Base-by-base conservation (phyloP, 2,888 invertebrate species). In the Anticlea derivata region DNA sequence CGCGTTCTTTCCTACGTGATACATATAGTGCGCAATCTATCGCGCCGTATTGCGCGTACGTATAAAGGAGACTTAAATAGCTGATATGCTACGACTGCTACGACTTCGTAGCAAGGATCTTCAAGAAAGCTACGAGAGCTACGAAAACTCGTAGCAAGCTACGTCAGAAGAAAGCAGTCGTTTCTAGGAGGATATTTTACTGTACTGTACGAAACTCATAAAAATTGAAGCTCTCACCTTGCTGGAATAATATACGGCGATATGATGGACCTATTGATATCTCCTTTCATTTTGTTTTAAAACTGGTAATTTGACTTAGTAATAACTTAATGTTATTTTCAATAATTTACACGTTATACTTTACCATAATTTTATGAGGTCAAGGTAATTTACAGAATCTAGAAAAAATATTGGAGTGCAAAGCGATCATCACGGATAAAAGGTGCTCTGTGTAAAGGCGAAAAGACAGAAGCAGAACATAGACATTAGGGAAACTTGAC, bases 201-300 rank as follows among this genome's bases (percentile, higher is more conserved):
- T n/a, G n/a, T n/a, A n/a, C n/a, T n/a, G n/a, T n/a, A n/a, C n/a
- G n/a, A n/a, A n/a, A n/a, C n/a, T n/a, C n/a, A n/a, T n/a, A n/a
- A n/a, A 22, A 30, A 22, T 7, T 26, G 23, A 33, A n/a, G 6
- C 6, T 3, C 8, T n/a, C 4, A 86, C 87, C 79, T 76, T 35
- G 73, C 80, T 29, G 81, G 58, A 22, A 86, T 68, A 11, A 80
- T 66, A 54, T 81, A 77, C 0, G 84, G 80, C 7, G 87, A 81
- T 37, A 66, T 66, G 30, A 86, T 68, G 24, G 66, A 61, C 44
- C 55, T 67, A 63, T 85, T 80, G 46, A 86, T 80, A 27, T 76
- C 65, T 10, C 74, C 78, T 50, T 49, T 82, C 83, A 85, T 86
- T 37, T 55, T 68, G 22, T 33, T 51, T 45, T 24, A 27, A 24